Evolutionary conservation across 2,797 vertebrate species (phyloP), one percentile per base, ranked within the genome.

Genomic region (Acanthis flammea): DNA sequence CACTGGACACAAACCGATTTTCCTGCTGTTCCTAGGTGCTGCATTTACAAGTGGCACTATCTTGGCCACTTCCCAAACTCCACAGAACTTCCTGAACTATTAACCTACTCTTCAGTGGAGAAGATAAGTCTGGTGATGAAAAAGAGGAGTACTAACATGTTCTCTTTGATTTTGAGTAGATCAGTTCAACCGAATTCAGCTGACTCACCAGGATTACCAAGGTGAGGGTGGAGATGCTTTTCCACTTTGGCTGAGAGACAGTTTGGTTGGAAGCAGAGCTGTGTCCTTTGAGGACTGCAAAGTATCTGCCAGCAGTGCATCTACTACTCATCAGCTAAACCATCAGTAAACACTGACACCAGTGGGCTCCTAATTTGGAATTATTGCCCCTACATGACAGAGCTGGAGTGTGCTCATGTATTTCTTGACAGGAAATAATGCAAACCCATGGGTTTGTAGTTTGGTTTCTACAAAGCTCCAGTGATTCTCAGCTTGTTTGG

Each of bases 71-170:
- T 33, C 50, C 75, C 78, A 95, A 77, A 70, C 55, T 84, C 76
- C 55, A 70, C 11, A 85, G 72, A 81, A 60, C 57, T 62, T 82
- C 91, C 93, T 90, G 76, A 91, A 73, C 94, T 88, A 57, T 90
- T 81, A 94, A 95, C 61, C 73, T 72, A 14, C 66, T 83, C 51
- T 53, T 62, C 77, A 86, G 66, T 54, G 54, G 70, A 75, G 71
- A 80, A 91, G 65, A 92, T 63, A 81, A 91, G 57, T 50, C 90
- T 83, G 79, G 77, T 83, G 91, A 94, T 86, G 80, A 93, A 91
- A 96, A 93, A 68, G 70, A 65, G 68, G 81, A 89, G 63, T 51
- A 28, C 57, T 33, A 78, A 78, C 79, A 57, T 0, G 30, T 70
- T 55, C 9, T 77, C 54, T 89, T 89, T 9, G 47, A 86, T 91